Conservation (phyloP, 37 sponge, comb jelly and placozoan species). For the Sycon ciliatum region DNA sequence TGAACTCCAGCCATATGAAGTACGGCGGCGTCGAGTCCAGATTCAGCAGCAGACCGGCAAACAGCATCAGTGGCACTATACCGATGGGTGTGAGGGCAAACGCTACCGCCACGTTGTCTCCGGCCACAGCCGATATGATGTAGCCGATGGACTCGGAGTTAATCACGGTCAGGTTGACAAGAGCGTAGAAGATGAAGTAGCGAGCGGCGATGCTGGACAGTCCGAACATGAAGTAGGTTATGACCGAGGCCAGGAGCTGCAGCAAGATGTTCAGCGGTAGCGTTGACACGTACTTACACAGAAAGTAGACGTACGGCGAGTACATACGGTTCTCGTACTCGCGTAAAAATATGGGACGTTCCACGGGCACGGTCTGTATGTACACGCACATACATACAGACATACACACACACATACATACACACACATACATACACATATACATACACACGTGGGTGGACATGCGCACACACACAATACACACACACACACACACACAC, state of each 20-base stretch:
- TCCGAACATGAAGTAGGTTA: not conserved
- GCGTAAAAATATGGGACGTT: not conserved
- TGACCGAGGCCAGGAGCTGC: not conserved
- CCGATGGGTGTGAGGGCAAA: not conserved
- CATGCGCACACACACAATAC: too few species aligned
- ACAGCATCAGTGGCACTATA: not conserved
- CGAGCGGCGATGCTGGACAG: not conserved
- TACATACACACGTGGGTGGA: too few species aligned
- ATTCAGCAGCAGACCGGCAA: not conserved
- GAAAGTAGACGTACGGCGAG: not conserved
- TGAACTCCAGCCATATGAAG: too few species aligned
- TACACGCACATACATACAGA: too few species aligned
- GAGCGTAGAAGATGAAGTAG: slow-evolving; percentile 8
- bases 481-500: too few species aligned
- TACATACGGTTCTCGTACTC: not conserved
- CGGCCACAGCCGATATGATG: not conserved
- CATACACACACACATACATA: too few species aligned
- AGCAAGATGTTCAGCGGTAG: too few species aligned
- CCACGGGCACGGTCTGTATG: not conserved
- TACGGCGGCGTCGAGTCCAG: not conserved
- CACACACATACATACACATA: too few species aligned
- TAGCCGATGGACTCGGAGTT: too few species aligned
- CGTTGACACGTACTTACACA: too few species aligned
- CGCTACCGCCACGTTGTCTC: not conserved
- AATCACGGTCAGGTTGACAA: too few species aligned